Evolutionary conservation across 2,888 invertebrate genomes (phyloP), one percentile per base, ranked within the genome.

Genomic region (Hipparchia sbordonii): DNA sequence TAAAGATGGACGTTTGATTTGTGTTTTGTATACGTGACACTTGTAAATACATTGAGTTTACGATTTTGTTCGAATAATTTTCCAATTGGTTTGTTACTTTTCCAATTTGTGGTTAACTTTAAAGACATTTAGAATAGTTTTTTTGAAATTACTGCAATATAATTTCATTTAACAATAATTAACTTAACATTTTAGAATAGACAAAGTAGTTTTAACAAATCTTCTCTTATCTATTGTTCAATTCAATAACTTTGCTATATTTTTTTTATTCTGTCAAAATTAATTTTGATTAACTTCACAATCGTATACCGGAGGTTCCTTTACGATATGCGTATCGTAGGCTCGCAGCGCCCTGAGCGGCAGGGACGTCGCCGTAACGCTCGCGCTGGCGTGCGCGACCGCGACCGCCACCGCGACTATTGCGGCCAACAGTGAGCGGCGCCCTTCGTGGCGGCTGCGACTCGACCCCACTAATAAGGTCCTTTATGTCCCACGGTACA

Each of bases 381-480:
- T 89, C 65, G 91, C 91, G 80, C 79, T 90, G 81, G 91, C 91
- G 77, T 84, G 87, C 79, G 91, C 89, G 75, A 86, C 91, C 77
- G 92, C 91, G 72, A 90, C 94, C 65, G 93, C 93, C 70, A 92
- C 92, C 75, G 92, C 94, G 48, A 93, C 93, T 79, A 94, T 94
- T 83, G 91, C 93, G 80, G 88, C 94, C 82, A 88, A 87, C 88
- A 87, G 89, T 86, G 98, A 98, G 91, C 95, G 98, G 81, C 96
- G 98, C 86, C 98, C 98, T 60, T 98, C 98, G 82, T 98, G 98
- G 98, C 96, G 98, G 89, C 95, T 98, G 85, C 96, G 97, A 89
- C 96, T 98, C 92, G 98, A 98, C 95, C 97, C 97, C 90, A 95
- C 96, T 90, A 97, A 97, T 94, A 98, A 98, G 97, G 98, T 98